Evolutionary conservation across 2,113 vertebrate genomes (phyloP).

Genomic region (Lethenteron camtschaticum): DNA sequence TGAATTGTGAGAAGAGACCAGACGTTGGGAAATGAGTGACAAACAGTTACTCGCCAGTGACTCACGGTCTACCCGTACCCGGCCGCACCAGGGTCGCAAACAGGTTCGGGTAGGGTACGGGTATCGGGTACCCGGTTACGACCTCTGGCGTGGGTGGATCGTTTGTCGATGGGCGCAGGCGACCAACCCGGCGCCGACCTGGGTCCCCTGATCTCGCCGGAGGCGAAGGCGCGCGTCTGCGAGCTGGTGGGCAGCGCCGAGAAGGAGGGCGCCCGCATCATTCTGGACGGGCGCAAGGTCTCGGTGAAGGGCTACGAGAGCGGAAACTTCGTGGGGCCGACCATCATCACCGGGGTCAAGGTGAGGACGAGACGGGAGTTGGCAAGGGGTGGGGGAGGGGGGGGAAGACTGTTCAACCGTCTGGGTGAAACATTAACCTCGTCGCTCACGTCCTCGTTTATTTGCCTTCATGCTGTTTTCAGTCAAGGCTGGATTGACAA

Average conservation of each 20-base stretch:
- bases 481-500: too few species aligned
- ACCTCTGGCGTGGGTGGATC: slow-evolving; percentile 8
- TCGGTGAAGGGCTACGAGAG: slow-evolving; percentile 76
- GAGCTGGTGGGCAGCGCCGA: slow-evolving; percentile 56
- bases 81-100: too few species aligned
- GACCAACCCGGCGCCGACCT: slow-evolving; percentile 82
- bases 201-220: slow-evolving; percentile 66
- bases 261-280: slow-evolving; percentile 54
- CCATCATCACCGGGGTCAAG: slow-evolving; percentile 51
- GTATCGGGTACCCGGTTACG: too few species aligned
- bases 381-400: background rate
- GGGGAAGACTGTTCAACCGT: too few species aligned
- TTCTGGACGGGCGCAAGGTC: slow-evolving; percentile 59
- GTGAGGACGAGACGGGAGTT: slow-evolving; percentile 21
- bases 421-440: too few species aligned
- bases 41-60: too few species aligned
- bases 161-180: slow-evolving; percentile 28
- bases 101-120: too few species aligned
- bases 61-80: too few species aligned
- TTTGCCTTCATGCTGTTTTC: too few species aligned
- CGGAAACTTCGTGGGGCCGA: slow-evolving; percentile 86
- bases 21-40: too few species aligned
- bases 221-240: slow-evolving; percentile 63
- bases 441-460: too few species aligned
- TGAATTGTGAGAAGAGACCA: too few species aligned